Evolutionary conservation across 2,113 vertebrate genomes (phyloP).

Genomic region (Echinops telfairi): DNA sequence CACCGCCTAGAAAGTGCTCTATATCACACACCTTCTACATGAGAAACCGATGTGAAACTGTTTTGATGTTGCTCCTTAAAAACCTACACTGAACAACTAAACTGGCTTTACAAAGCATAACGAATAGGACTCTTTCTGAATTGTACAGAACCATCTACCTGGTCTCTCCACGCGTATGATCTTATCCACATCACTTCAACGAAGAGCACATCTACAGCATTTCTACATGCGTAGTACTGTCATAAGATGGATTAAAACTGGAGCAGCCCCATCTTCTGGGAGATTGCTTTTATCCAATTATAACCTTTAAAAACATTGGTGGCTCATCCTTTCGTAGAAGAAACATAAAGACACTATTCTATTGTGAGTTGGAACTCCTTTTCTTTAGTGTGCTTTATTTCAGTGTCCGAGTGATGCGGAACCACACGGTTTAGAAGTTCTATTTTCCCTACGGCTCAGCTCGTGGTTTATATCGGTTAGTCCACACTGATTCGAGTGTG

Average conservation of each 20-base stretch:
- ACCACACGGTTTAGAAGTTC: neutral
- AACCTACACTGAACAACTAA: neutral
- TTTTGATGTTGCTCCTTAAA: constrained; percentile 30
- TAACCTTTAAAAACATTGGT: neutral
- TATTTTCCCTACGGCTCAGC: neutral
- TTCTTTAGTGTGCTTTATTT: neutral
- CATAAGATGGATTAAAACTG: neutral
- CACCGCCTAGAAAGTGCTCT: neutral
- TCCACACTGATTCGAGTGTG: neutral
- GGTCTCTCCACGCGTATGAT: neutral
- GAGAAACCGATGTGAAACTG: neutral
- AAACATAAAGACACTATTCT: neutral
- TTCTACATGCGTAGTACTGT: neutral
- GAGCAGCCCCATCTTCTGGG: neutral
- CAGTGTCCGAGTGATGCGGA: constrained; percentile 5
- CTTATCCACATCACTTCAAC: neutral
- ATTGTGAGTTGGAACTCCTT: neutral
- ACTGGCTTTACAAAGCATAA: neutral
- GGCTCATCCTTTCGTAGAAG: neutral
- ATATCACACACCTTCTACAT: neutral
- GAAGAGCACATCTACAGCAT: neutral
- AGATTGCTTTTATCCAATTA: constrained; percentile 13
- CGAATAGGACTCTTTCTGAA: neutral
- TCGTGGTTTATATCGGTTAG: neutral
- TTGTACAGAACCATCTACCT: neutral